Evolutionary conservation across 2,113 vertebrate genomes (phyloP).

Genomic region (Nanger granti): DNA sequence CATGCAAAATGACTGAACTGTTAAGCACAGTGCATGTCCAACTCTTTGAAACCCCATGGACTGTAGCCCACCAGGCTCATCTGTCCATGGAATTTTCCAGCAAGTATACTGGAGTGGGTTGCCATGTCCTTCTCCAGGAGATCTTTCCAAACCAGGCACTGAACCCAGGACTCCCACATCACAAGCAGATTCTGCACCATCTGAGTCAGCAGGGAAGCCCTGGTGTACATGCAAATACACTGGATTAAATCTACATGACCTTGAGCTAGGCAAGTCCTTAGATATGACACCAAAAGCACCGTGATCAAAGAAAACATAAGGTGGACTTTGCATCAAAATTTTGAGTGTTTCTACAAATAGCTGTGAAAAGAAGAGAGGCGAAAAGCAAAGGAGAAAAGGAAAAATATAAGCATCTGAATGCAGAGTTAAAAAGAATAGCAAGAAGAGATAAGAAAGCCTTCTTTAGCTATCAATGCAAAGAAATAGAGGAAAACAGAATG

Average conservation of each 20-base stretch:
- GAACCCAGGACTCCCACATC: neutral
- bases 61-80: neutral
- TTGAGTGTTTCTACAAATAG: too few relatives aligned
- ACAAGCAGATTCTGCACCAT: neutral
- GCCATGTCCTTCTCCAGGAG: neutral
- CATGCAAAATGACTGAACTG: neutral
- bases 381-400: too few relatives aligned
- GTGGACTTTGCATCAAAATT: too few relatives aligned
- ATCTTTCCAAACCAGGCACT: neutral
- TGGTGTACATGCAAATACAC: neutral
- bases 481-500: too few relatives aligned
- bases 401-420: too few relatives aligned
- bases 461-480: too few relatives aligned
- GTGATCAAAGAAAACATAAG: too few relatives aligned
- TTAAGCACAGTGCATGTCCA: fast-evolving
- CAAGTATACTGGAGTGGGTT: neutral
- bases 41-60: neutral
- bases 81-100: neutral
- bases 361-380: too few relatives aligned
- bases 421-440: too few relatives aligned
- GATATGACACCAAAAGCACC: too few relatives aligned
- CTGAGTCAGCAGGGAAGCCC: neutral
- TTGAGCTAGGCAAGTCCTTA: too few relatives aligned
- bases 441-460: too few relatives aligned
- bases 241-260: neutral